Conservation (phyloP, 2,888 invertebrate genomes). For the Kryphioiulus occultus region DNA sequence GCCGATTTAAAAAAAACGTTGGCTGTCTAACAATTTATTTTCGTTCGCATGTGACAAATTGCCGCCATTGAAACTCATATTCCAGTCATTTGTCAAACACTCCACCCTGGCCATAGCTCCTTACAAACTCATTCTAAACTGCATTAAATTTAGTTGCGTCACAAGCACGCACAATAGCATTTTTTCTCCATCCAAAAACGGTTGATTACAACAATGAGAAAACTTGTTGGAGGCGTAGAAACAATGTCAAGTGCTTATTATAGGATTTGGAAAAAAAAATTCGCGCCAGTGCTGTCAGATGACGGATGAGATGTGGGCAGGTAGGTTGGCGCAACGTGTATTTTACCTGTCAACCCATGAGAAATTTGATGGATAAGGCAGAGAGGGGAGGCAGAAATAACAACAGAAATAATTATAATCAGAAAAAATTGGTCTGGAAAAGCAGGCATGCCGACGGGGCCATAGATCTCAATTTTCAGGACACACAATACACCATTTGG, state of each 20-base stretch:
- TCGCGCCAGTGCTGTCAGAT: slow-evolving; percentile 19
- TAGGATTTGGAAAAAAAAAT: not conserved
- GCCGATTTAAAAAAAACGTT: not conserved
- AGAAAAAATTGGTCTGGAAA: not conserved
- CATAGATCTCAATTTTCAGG: not conserved
- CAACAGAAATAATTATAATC: slow-evolving; percentile 26
- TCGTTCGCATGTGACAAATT: slow-evolving; percentile 7
- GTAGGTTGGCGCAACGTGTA: not conserved
- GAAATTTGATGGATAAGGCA: slow-evolving; percentile 4
- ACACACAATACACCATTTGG: too few species aligned
- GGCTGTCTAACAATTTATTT: not conserved
- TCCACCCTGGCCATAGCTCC: not conserved
- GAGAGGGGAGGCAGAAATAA: not conserved
- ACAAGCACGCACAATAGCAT: not conserved
- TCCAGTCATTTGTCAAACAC: slow-evolving; percentile 6
- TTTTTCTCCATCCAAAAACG: not conserved
- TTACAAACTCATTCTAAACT: not conserved
- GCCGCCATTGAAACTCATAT: slow-evolving; percentile 35
- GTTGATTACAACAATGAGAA: slow-evolving; percentile 8
- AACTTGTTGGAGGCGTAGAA: slow-evolving; percentile 26
- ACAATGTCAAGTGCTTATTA: slow-evolving; percentile 31
- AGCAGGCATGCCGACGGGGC: not conserved
- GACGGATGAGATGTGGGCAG: slow-evolving; percentile 20
- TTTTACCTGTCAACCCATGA: not conserved
- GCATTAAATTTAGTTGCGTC: slow-evolving; percentile 13